Conservation (phyloP, 2,888 invertebrate species). For the Timema cristinae region DNA sequence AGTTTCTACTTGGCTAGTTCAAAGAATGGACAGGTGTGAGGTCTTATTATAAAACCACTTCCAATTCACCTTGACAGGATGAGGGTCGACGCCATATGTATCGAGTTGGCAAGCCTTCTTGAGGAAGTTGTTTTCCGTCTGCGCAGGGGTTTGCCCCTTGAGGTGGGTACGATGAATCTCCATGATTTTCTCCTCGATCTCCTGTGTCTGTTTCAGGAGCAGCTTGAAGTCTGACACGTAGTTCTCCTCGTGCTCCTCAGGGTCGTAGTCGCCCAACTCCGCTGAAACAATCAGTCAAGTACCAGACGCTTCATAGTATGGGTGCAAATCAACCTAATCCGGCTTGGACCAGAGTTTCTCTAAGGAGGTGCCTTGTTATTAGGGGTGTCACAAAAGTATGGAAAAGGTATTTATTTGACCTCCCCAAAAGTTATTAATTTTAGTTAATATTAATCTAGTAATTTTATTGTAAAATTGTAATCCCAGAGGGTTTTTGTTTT, state of each 20-base stretch:
- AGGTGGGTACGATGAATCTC: constrained; percentile 86
- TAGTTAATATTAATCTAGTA: too few relatives aligned
- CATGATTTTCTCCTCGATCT: constrained; percentile 89
- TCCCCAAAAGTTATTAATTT: too few relatives aligned
- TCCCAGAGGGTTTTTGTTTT: too few relatives aligned
- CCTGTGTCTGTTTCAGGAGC: constrained; percentile 85
- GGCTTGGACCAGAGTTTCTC: too few relatives aligned
- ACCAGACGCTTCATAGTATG: too few relatives aligned
- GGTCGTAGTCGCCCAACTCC: constrained; percentile 92
- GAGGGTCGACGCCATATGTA: constrained; percentile 97
- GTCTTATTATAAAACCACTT: background rate
- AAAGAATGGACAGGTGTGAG: background rate
- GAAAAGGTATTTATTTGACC: too few relatives aligned
- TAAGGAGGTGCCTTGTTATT: too few relatives aligned
- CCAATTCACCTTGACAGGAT: constrained; percentile 82
- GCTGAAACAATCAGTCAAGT: constrained; percentile 54
- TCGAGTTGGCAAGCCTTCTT: constrained; percentile 88
- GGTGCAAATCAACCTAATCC: too few relatives aligned
- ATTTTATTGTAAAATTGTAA: too few relatives aligned
- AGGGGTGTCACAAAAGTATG: too few relatives aligned
- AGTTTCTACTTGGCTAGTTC: too few relatives aligned
- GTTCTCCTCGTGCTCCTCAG: constrained; percentile 78
- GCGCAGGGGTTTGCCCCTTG: constrained; percentile 79
- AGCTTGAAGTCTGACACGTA: constrained; percentile 91
- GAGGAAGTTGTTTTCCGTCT: constrained; percentile 86